Evolutionary conservation across 2,113 vertebrate species (phyloP).

Genomic region (Himantopus leucocephalus): DNA sequence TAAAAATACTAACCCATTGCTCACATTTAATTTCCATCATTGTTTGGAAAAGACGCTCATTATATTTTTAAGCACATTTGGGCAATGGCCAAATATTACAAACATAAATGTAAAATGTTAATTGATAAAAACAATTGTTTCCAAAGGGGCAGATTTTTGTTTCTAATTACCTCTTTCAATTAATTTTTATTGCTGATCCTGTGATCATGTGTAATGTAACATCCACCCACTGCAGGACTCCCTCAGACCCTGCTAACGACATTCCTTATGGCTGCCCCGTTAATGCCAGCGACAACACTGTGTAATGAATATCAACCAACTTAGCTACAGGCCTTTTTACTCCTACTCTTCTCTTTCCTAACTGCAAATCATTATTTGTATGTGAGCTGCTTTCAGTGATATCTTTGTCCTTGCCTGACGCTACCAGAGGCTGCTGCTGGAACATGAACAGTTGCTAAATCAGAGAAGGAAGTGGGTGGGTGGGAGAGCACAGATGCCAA

Average conservation of each 20-base stretch:
- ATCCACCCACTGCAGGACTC: conserved; percentile 14
- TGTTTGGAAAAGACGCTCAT: conserved; percentile 2
- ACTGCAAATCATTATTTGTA: neutral
- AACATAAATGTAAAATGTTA: conserved; percentile 29
- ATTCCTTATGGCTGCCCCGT: neutral
- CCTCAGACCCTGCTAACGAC: neutral
- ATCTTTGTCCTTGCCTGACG: neutral
- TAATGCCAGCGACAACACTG: conserved; percentile 3
- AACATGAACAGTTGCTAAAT: neutral
- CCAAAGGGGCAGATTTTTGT: conserved; percentile 31
- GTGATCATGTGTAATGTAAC: conserved; percentile 18
- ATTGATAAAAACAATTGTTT: conserved; percentile 44
- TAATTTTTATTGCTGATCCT: conserved; percentile 35
- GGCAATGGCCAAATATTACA: conserved; percentile 17
- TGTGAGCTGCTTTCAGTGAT: neutral
- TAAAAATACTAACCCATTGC: neutral
- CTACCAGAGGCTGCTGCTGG: neutral
- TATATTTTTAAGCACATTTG: conserved; percentile 35
- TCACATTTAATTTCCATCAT: conserved; percentile 16
- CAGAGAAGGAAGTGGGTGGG: neutral
- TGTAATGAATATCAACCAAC: conserved; percentile 21
- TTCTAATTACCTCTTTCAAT: conserved; percentile 31
- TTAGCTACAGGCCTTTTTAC: conserved; percentile 3
- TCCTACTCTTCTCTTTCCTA: conserved; percentile 6
- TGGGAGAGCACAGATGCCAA: neutral